Conservation (phyloP, 2,113 vertebrate species). For the Okapia johnstoni region DNA sequence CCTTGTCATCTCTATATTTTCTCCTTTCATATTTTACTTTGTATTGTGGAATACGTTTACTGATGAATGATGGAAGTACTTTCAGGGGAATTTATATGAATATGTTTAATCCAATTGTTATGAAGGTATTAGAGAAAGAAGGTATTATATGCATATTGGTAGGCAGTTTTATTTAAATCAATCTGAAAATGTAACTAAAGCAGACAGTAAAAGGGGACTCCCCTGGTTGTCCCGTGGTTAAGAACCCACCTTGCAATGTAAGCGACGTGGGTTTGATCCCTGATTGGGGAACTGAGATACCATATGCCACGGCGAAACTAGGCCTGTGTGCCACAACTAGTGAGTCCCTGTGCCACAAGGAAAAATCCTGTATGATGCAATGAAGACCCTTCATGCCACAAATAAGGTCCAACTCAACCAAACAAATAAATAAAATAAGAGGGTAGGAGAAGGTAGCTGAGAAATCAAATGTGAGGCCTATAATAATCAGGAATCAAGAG, state of each 20-base stretch:
- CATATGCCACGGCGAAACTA: not conserved
- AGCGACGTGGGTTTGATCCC: not conserved
- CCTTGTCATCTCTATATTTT: not conserved
- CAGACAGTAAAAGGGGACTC: not conserved
- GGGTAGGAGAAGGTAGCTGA: not conserved
- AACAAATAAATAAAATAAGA: not conserved
- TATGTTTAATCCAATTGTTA: not conserved
- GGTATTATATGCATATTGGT: not conserved
- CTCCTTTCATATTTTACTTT: not conserved
- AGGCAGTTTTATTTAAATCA: not conserved
- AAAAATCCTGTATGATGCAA: not conserved
- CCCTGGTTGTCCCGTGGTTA: not conserved
- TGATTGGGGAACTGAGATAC: not conserved
- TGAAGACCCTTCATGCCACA: not conserved
- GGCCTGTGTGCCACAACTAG: not conserved
- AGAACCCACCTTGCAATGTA: not conserved
- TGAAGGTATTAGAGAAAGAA: not conserved
- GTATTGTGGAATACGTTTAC: not conserved
- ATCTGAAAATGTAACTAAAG: not conserved
- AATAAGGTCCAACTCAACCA: not conserved
- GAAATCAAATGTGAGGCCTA: slow-evolving; percentile 1
- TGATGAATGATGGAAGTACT: not conserved
- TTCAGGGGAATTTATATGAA: not conserved
- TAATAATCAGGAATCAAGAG: not conserved
- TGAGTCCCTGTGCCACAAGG: not conserved